Base-by-base conservation (phyloP, 2,113 vertebrate species). In the Ceyx margarethae region DNA sequence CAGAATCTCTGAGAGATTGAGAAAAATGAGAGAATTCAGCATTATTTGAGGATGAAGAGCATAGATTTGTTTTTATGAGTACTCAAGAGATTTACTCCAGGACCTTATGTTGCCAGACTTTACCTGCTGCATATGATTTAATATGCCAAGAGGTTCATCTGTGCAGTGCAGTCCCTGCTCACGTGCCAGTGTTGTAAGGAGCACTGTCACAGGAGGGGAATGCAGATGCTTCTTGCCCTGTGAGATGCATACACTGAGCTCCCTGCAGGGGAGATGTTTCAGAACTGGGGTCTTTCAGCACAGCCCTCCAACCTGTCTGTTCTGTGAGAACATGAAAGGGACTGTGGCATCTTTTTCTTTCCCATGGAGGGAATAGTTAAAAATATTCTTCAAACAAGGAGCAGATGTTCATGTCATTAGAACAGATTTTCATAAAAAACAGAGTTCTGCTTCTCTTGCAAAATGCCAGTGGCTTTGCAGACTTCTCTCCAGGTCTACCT, bases 381-480 rank as follows among this genome's bases (percentile, higher is more conserved):
- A 96, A 94, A 84, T 95, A 96, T 91, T 95, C 87, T 93, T 96
- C 80, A 94, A 97, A 96, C 84, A 89, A 91, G 69, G 53, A 94
- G 66, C 95, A 96, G 93, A 96, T 96, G 95, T 95, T 95, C 91
- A 92, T 95, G 83, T 87, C 93, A 81, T 96, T 94, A 92, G 64
- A 89, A 80, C 51, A 75, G 75, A 74, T 96, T 93, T 96, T 90
- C 90, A 93, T 93, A 58, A 93, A 89, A 96, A 87, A 46, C 56
- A 89, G 66, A 83, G 77, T 78, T 87, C 81, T 90, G 48, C 80
- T 95, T 90, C 86, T 80, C 76, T 90, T 94, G 85, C 81, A 92
- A 79, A 95, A 90, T 90, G 87, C 77, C 93, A 94, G 81, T 91
- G 93, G 87, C 77, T 93, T 60, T 90, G 61, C 75, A 89, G 54